Evolutionary conservation across 2,888 invertebrate genomes (phyloP).

Genomic region (Digitonthophagus gazella): DNA sequence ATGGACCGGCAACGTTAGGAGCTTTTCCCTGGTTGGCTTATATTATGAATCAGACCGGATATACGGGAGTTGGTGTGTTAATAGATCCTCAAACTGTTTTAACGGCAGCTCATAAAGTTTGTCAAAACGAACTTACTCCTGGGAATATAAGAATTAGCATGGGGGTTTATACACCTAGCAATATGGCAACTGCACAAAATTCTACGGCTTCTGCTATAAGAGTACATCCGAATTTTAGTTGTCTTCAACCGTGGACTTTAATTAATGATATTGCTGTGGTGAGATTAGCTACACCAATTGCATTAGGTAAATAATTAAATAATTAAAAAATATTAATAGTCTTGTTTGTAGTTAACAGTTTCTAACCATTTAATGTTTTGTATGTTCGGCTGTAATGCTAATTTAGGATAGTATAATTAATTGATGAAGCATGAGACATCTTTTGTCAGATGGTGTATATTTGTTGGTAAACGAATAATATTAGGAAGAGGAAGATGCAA

Average conservation of each 20-base stretch:
- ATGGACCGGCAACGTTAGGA: conserved; percentile 53
- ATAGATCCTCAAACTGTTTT: conserved; percentile 66
- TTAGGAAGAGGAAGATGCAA: no score
- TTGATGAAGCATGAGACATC: no score
- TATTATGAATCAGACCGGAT: conserved; percentile 47
- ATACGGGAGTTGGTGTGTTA: conserved; percentile 71
- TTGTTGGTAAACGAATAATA: no score
- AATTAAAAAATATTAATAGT: neutral
- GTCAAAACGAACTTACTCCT: conserved; percentile 51
- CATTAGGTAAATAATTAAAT: neutral
- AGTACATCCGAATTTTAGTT: conserved; percentile 64
- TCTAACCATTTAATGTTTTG: no score
- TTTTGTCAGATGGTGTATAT: no score
- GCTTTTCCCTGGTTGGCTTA: conserved; percentile 61
- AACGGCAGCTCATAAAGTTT: conserved; percentile 72
- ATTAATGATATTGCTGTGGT: conserved; percentile 82
- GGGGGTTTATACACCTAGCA: conserved; percentile 33
- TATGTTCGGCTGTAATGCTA: no score
- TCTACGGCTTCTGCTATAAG: conserved; percentile 36
- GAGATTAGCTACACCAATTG: conserved; percentile 48
- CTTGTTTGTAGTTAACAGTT: neutral
- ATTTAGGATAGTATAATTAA: no score
- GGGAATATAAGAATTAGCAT: conserved; percentile 32
- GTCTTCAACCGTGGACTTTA: conserved; percentile 58
- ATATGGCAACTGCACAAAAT: conserved; percentile 29